A percentile compares a stretch with the other conserved stretches of the same genome.
Evolutionary conservation across 2,797 vertebrate species (phyloP).

Genomic region (Hemitrygon akajei): DNA sequence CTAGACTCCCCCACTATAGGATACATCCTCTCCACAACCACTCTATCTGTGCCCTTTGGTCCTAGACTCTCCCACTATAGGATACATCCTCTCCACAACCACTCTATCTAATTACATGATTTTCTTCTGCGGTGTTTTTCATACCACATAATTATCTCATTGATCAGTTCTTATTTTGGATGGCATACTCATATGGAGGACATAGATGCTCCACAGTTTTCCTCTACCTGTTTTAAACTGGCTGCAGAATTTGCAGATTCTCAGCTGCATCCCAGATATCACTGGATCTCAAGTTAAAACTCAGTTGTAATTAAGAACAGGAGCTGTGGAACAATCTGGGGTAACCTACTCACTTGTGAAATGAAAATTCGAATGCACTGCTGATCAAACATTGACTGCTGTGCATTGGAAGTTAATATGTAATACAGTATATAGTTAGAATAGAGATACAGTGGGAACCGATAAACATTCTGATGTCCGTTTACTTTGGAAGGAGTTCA

Average conservation of each 20-base stretch:
- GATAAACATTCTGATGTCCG: background rate
- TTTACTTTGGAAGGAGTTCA: slow-evolving; percentile 24
- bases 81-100: too few species aligned
- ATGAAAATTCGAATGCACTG: slow-evolving; percentile 13
- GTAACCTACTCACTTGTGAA: background rate
- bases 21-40: too few species aligned
- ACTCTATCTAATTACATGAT: background rate
- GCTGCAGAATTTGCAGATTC: background rate
- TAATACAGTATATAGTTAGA: background rate
- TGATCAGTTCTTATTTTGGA: background rate
- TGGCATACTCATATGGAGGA: background rate
- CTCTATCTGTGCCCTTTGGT: too few species aligned
- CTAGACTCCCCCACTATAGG: too few species aligned
- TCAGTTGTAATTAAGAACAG: background rate
- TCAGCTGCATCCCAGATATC: background rate
- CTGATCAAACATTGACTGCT: slow-evolving; percentile 14
- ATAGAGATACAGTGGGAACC: background rate
- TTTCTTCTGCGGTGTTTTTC: background rate
- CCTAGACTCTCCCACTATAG: too few species aligned
- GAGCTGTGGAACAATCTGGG: background rate
- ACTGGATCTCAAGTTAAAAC: background rate
- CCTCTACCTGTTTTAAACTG: background rate
- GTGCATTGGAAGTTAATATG: background rate
- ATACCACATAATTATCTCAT: background rate
- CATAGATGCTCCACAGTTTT: background rate